Conservation (phyloP, 2,888 invertebrate species). For the Melanophora roralis region DNA sequence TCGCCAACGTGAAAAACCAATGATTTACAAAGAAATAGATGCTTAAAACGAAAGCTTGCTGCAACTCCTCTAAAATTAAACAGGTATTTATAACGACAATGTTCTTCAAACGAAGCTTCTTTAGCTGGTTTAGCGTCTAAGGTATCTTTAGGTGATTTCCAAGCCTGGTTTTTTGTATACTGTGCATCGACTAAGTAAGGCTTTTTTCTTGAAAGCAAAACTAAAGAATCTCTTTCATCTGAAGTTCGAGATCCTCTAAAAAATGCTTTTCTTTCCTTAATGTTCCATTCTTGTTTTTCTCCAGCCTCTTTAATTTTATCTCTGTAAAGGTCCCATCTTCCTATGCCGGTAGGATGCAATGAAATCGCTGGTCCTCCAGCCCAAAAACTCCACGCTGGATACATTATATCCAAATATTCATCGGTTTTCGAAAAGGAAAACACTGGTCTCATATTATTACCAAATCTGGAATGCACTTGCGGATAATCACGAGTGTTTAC, state of each 20-base stretch:
- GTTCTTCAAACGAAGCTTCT: conserved; percentile 92
- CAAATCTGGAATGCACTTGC: conserved; percentile 79
- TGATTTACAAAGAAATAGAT: conserved; percentile 94
- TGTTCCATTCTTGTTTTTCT: conserved; percentile 84
- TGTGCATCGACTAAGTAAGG: conserved; percentile 92
- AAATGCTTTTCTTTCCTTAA: conserved; percentile 85
- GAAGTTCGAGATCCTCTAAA: conserved; percentile 97
- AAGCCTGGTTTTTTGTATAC: conserved; percentile 99
- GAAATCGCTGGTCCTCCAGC: conserved; percentile 98
- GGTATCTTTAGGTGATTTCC: conserved; percentile 97
- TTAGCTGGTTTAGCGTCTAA: conserved; percentile 88
- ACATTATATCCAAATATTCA: conserved; percentile 93
- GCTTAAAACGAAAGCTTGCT: conserved; percentile 97
- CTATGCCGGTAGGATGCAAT: conserved; percentile 94
- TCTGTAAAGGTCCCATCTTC: conserved; percentile 93
- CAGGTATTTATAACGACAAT: conserved; percentile 94
- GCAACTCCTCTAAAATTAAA: conserved; percentile 98
- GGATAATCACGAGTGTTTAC: conserved; percentile 97
- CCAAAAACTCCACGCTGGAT: conserved; percentile 99
- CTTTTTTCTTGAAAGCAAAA: conserved; percentile 86
- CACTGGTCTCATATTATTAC: conserved; percentile 80
- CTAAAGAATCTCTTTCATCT: conserved; percentile 90
- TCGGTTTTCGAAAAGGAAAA: conserved; percentile 95
- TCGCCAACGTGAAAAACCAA: conserved; percentile 95
- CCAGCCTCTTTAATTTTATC: conserved; percentile 83